phyloP scores from a whole-genome alignment of 2,797 vertebrate species.

The Enteromius argenteus region DNA sequence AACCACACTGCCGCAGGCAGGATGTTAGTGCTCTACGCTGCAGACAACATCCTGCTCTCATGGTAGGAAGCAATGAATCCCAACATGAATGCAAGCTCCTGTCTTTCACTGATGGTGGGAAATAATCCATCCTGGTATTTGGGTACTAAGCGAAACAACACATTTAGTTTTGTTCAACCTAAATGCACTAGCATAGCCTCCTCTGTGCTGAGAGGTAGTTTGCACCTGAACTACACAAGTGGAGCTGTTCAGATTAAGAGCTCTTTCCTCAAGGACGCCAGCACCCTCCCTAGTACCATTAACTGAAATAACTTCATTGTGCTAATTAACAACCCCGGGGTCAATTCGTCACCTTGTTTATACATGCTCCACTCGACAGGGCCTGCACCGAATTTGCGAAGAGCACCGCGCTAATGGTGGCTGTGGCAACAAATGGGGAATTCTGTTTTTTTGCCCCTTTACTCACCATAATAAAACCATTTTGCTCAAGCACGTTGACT shows the following conservation, averaged over 20 bases:
- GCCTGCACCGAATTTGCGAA: neutral
- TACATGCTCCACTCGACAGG: conserved; percentile 28
- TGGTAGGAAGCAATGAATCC: neutral
- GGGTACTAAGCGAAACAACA: neutral
- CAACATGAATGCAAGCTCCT: neutral
- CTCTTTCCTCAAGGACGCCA: conserved; percentile 37
- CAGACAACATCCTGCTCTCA: neutral
- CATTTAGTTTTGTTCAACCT: neutral
- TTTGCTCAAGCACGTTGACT: conserved; percentile 45
- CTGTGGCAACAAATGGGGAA: conserved; percentile 38
- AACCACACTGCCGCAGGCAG: conserved; percentile 26
- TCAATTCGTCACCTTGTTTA: conserved; percentile 34
- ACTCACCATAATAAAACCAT: conserved; percentile 44
- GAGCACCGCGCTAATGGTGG: neutral
- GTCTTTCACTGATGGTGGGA: neutral
- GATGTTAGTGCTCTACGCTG: conserved; percentile 4
- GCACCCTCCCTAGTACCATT: conserved; percentile 15
- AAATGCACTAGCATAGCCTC: neutral
- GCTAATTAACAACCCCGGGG: conserved; percentile 48
- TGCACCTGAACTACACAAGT: conserved; percentile 32
- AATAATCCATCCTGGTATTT: conserved; percentile 7
- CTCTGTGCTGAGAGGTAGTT: neutral
- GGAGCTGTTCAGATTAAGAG: conserved; percentile 30
- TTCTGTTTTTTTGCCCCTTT: conserved; percentile 22
- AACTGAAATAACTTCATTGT: conserved; percentile 45